phyloP scores from a whole-genome alignment of 2,888 invertebrate species.

The Nephrotoma guestfalica region DNA sequence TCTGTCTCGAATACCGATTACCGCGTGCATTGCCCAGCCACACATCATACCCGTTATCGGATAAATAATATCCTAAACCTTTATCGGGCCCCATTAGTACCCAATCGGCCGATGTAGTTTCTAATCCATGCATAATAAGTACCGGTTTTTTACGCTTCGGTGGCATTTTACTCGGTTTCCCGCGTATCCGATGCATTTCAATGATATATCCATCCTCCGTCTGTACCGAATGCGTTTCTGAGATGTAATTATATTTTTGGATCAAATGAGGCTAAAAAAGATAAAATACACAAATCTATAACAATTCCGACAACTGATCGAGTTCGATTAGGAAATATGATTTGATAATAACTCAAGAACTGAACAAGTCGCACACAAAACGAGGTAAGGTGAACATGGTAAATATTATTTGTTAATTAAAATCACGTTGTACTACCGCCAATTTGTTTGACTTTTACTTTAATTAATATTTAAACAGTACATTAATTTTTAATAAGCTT shows the following conservation, averaged over 20 bases:
- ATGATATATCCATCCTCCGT: conserved; percentile 70
- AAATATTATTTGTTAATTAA: no score
- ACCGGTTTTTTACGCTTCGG: not conserved
- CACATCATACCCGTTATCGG: conserved; percentile 23
- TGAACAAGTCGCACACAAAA: no score
- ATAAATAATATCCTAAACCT: conserved; percentile 4
- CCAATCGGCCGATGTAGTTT: not conserved
- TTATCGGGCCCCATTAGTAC: not conserved
- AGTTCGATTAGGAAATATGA: no score
- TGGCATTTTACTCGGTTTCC: not conserved
- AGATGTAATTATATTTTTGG: conserved; percentile 44
- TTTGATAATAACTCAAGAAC: no score
- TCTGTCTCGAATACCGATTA: conserved; percentile 30
- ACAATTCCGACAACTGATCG: no score
- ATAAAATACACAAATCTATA: not conserved
- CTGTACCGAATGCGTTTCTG: conserved; percentile 45
- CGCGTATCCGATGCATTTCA: conserved; percentile 46
- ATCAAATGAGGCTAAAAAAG: conserved; percentile 35
- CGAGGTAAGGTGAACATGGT: no score
- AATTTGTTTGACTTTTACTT: not conserved
- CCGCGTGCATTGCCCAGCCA: conserved; percentile 32
- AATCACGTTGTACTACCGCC: no score
- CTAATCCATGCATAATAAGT: not conserved
- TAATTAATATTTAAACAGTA: not conserved
- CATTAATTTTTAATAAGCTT: not conserved